Conservation (phyloP, 2,797 vertebrate genomes). For the Darevskia nairensis region DNA sequence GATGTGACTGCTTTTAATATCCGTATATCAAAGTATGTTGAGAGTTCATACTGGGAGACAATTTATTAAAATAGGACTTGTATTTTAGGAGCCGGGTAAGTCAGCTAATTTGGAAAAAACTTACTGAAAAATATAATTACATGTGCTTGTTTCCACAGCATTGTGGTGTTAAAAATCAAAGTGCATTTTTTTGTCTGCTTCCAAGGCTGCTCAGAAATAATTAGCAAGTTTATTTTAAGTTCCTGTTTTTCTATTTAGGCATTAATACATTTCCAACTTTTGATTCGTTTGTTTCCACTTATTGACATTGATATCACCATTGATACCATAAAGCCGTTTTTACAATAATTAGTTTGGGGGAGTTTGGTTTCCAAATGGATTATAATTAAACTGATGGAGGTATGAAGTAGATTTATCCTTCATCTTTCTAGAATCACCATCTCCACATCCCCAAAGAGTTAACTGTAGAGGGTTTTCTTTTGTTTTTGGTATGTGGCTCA, state of each 20-base stretch:
- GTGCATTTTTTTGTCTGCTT: slow-evolving; percentile 49
- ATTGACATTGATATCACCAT: slow-evolving; percentile 52
- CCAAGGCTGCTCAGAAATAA: slow-evolving; percentile 54
- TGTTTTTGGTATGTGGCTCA: not conserved
- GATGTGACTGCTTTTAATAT: slow-evolving; percentile 69
- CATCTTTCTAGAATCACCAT: slow-evolving; percentile 49
- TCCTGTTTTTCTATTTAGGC: slow-evolving; percentile 37
- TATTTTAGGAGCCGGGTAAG: slow-evolving; percentile 68
- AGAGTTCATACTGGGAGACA: slow-evolving; percentile 70
- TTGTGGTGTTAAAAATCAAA: slow-evolving; percentile 65
- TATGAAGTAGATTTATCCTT: slow-evolving; percentile 49
- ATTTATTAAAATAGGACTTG: slow-evolving; percentile 75
- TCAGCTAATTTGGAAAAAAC: slow-evolving; percentile 62
- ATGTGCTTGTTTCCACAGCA: slow-evolving; percentile 64
- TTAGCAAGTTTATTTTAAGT: slow-evolving; percentile 55
- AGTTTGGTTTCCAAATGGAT: slow-evolving; percentile 42
- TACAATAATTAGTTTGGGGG: slow-evolving; percentile 39
- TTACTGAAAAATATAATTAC: slow-evolving; percentile 72
- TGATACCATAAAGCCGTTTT: slow-evolving; percentile 54
- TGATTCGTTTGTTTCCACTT: slow-evolving; percentile 40
- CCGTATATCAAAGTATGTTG: slow-evolving; percentile 65
- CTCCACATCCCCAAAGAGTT: slow-evolving; percentile 60
- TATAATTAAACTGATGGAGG: slow-evolving; percentile 61
- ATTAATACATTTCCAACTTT: not conserved
- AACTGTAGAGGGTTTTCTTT: slow-evolving; percentile 20